phyloP scores from a whole-genome alignment of 35 echinoderm and acorn worm genomes.

The Hemicentrotus pulcherrimus region DNA sequence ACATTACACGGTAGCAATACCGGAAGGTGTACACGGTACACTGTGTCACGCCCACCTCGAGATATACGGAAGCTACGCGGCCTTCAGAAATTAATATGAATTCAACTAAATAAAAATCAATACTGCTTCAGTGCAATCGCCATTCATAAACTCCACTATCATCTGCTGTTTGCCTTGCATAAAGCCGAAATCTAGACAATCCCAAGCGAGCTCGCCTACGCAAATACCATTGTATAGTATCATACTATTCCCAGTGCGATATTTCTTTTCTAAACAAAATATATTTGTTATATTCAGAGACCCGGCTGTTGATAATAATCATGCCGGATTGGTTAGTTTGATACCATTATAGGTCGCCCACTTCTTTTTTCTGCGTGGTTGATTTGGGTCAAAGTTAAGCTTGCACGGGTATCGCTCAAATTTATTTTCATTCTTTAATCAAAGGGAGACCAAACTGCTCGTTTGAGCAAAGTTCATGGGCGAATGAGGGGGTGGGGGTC shows the following conservation, averaged over 20 bases:
- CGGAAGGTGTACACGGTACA: background rate
- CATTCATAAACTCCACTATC: background rate
- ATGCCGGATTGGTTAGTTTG: background rate
- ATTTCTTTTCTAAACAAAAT: background rate
- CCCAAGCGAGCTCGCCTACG: background rate
- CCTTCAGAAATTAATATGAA: slow-evolving; percentile 7
- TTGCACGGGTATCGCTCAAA: background rate
- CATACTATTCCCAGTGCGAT: background rate
- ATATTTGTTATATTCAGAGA: background rate
- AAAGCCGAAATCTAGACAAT: background rate
- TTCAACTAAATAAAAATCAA: background rate
- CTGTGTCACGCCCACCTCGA: background rate
- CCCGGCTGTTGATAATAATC: background rate
- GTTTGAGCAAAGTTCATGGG: background rate
- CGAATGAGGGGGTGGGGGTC: background rate
- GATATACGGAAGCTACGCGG: background rate
- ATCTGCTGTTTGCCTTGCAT: background rate
- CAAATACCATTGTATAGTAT: background rate
- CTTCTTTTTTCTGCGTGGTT: background rate
- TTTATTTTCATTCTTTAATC: background rate
- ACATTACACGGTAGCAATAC: background rate
- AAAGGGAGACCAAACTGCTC: background rate
- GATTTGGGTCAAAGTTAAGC: background rate
- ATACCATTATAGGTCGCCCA: background rate
- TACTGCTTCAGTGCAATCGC: background rate